Conservation (phyloP, 1,140 invertebrate genomes). For the Drosophila hydei region DNA sequence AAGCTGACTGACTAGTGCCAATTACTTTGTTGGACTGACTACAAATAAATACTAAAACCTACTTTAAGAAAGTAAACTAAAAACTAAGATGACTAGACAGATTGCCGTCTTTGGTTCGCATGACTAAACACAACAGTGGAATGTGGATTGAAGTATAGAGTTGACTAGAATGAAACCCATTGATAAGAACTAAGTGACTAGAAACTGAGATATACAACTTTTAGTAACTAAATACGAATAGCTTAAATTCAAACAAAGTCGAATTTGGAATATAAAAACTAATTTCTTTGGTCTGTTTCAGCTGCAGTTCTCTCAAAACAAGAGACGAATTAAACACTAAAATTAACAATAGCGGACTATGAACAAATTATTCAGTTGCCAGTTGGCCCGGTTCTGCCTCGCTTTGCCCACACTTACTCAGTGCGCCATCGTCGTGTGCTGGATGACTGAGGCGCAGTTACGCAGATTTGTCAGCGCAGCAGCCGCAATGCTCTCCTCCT, state of each 20-base stretch:
- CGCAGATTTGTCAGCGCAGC: slow-evolving; percentile 80
- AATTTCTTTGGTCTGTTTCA: slow-evolving; percentile 75
- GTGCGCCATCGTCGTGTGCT: slow-evolving; percentile 83
- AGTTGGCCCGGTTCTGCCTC: neutral
- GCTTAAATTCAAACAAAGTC: slow-evolving; percentile 34
- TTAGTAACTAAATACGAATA: slow-evolving; percentile 46
- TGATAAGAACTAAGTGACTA: slow-evolving; percentile 52
- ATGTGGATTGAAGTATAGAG: slow-evolving; percentile 58
- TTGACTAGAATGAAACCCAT: slow-evolving; percentile 70
- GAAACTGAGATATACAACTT: slow-evolving; percentile 30
- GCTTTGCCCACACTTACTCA: slow-evolving; percentile 56
- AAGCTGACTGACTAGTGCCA: slow-evolving; percentile 75
- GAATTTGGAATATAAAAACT: slow-evolving; percentile 50
- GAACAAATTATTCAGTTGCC: slow-evolving; percentile 34
- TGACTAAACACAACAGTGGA: slow-evolving; percentile 36
- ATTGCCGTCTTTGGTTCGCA: slow-evolving; percentile 39
- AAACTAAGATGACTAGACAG: slow-evolving; percentile 43
- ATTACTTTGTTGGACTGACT: slow-evolving; percentile 25
- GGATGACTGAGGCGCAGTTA: slow-evolving; percentile 82
- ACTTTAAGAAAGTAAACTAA: slow-evolving; percentile 14
- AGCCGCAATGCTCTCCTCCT: slow-evolving; percentile 83
- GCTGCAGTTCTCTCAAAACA: slow-evolving; percentile 52
- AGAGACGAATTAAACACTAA: slow-evolving; percentile 42
- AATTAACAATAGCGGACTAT: slow-evolving; percentile 34
- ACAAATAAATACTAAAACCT: slow-evolving; percentile 50